A percentile compares a stretch with the other conserved stretches of the same genome.
Conservation (phyloP, 2,888 invertebrate species). For the Cistogaster globosa region DNA sequence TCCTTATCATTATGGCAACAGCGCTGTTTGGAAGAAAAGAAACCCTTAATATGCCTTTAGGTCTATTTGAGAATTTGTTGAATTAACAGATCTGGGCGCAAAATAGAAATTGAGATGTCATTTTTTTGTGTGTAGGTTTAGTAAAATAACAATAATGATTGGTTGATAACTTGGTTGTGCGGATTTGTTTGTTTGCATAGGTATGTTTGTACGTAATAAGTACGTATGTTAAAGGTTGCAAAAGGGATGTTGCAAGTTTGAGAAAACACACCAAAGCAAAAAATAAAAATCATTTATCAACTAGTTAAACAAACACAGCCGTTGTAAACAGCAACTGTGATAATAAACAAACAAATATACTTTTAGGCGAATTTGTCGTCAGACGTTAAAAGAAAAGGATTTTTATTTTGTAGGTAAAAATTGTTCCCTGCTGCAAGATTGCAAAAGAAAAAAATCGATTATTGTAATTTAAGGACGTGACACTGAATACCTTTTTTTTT, state of each 20-base stretch:
- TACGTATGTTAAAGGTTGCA: slow-evolving; percentile 9
- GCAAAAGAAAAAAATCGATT: slow-evolving; percentile 72
- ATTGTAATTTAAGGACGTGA: slow-evolving; percentile 81
- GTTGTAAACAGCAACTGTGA: slow-evolving; percentile 58
- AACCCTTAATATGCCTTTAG: slow-evolving; percentile 58
- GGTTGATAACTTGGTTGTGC: slow-evolving; percentile 35
- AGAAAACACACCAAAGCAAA: neutral
- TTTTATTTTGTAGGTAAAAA: slow-evolving; percentile 19
- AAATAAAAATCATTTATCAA: slow-evolving; percentile 32
- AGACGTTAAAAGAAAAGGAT: slow-evolving; percentile 42
- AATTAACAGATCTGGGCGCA: slow-evolving; percentile 49
- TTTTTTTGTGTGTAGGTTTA: slow-evolving; percentile 35
- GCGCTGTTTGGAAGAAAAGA: neutral
- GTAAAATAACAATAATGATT: slow-evolving; percentile 48
- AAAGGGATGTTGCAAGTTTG: slow-evolving; percentile 47
- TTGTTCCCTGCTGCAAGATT: slow-evolving; percentile 44
- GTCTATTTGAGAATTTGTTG: slow-evolving; percentile 69
- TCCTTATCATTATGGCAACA: slow-evolving; percentile 46
- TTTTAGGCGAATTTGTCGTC: neutral
- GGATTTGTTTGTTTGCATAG: slow-evolving; percentile 25
- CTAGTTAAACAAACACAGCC: slow-evolving; percentile 67
- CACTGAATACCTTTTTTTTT: slow-evolving; percentile 73
- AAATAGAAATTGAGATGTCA: slow-evolving; percentile 67
- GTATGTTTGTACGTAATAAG: neutral
- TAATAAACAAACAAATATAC: slow-evolving; percentile 54